Conservation (phyloP, 2,888 invertebrate genomes). For the Chrysolina americana region DNA sequence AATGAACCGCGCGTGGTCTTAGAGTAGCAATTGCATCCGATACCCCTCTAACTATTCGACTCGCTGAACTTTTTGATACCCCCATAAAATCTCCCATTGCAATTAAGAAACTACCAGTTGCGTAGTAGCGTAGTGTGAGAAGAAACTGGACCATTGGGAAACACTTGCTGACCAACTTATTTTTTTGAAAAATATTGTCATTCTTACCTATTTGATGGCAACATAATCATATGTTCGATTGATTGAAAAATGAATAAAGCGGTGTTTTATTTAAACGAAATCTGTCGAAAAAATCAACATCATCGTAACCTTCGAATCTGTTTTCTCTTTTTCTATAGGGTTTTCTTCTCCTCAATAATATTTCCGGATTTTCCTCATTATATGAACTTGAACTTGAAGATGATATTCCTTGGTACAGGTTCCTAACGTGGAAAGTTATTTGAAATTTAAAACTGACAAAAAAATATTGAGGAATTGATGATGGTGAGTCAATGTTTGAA, state of each 20-base stretch:
- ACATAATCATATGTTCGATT: conserved; percentile 1
- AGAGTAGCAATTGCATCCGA: no score
- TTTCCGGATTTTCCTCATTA: neutral
- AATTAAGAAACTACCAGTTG: no score
- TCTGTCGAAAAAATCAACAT: neutral
- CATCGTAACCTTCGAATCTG: neutral
- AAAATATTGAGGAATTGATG: neutral
- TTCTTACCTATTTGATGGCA: neutral
- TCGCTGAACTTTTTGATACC: no score
- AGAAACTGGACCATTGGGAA: neutral
- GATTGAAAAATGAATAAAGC: neutral
- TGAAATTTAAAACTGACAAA: neutral
- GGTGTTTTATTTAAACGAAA: neutral
- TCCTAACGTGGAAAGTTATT: neutral
- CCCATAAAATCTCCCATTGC: no score
- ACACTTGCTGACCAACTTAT: neutral
- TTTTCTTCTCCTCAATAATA: neutral
- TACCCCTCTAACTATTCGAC: no score
- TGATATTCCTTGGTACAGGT: neutral
- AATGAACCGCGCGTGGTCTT: no score
- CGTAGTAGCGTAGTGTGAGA: no score
- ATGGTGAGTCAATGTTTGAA: neutral
- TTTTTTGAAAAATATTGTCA: conserved; percentile 7
- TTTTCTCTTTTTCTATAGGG: neutral
- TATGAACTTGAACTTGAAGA: neutral